These are phyloP conservation scores for Acromyrmex echinatior DNA, from an alignment of 1,140 invertebrate species.

Conservation along the genomic window DNA sequence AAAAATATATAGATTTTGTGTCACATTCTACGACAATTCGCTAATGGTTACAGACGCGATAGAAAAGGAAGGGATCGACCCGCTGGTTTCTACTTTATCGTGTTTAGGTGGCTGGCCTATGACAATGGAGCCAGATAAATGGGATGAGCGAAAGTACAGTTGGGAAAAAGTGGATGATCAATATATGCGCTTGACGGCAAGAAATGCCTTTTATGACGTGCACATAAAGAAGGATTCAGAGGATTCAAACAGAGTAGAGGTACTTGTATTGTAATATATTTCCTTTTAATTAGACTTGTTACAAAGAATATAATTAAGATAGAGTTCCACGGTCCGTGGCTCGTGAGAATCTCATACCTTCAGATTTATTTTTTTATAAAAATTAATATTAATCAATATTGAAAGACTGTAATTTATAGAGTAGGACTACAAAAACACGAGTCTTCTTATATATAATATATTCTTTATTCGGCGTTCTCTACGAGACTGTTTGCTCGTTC, in stretches of 20 bases:
- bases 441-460: no score
- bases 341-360: no score
- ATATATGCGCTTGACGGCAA: conserved; percentile 65
- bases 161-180: conserved; percentile 76
- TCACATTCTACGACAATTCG: neutral
- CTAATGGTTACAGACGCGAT: conserved; percentile 48
- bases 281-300: neutral
- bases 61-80: conserved; percentile 61
- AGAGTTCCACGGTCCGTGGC: no score
- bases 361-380: no score
- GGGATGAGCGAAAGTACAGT: conserved; percentile 58
- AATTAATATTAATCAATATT: no score
- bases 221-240: neutral
- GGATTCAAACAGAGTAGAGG: neutral
- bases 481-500: no score
- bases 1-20: neutral
- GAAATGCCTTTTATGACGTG: conserved; percentile 60
- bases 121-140: conserved; percentile 70
- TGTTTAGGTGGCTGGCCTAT: conserved; percentile 78
- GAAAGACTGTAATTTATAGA: no score
- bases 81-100: conserved; percentile 67
- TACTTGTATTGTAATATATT: neutral
- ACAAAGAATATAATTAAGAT: neutral
- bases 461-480: no score
- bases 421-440: no score